Percentiles rank a stretch among this genome's conserved stretches.
Evolutionary conservation across 2,797 vertebrate species (phyloP).

Genomic region (Danio jaintianensis): DNA sequence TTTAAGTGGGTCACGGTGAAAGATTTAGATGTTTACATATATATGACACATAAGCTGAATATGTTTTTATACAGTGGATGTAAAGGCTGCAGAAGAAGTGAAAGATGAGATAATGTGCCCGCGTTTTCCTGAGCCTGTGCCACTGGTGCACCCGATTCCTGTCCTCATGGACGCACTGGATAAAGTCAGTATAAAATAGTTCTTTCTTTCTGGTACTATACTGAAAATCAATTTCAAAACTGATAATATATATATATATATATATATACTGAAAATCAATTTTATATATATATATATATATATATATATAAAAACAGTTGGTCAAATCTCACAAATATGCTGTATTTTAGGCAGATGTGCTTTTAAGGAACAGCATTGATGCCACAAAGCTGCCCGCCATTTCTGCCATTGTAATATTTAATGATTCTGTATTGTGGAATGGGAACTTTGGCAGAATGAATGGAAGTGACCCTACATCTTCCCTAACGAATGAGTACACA

Average conservation of each 20-base stretch:
- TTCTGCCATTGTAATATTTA: slow-evolving; percentile 88
- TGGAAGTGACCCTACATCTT: slow-evolving; percentile 80
- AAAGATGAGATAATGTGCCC: slow-evolving; percentile 84
- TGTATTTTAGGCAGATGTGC: slow-evolving; percentile 78
- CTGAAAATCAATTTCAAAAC: no score
- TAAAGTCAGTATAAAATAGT: slow-evolving; percentile 71
- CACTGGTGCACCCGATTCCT: slow-evolving; percentile 85
- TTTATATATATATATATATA: no score
- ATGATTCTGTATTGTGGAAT: slow-evolving; percentile 91
- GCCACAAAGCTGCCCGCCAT: slow-evolving; percentile 80
- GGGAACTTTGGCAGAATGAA: slow-evolving; percentile 91
- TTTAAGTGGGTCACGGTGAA: not conserved
- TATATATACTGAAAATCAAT: no score
- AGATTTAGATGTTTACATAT: not conserved
- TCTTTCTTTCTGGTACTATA: not conserved
- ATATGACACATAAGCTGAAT: not conserved
- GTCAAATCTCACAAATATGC: no score
- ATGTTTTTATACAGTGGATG: slow-evolving; percentile 52
- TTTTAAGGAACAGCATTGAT: slow-evolving; percentile 79
- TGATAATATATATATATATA: no score
- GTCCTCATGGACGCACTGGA: slow-evolving; percentile 86
- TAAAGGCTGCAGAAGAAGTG: slow-evolving; percentile 19
- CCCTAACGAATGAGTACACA: slow-evolving; percentile 85
- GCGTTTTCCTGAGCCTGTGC: slow-evolving; percentile 85
- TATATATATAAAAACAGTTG: no score